Evolutionary conservation across 2,113 vertebrate species (phyloP).

Genomic region (Solea senegalensis): DNA sequence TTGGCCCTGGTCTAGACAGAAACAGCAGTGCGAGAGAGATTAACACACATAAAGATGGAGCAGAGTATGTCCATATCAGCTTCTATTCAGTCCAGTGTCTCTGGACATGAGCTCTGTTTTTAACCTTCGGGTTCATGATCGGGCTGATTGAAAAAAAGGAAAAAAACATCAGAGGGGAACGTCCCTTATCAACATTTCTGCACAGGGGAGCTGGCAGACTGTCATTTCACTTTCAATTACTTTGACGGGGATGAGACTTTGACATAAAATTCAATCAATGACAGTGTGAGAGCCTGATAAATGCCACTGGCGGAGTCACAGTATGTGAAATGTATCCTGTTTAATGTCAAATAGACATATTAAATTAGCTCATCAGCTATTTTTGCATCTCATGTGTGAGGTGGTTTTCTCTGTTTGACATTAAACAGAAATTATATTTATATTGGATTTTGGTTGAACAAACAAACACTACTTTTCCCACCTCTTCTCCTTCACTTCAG

Average conservation of each 20-base stretch:
- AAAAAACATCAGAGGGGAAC: neutral
- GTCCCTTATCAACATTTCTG: conserved; percentile 11
- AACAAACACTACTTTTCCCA: no score
- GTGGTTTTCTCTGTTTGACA: no score
- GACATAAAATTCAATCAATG: conserved; percentile 39
- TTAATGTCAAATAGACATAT: neutral
- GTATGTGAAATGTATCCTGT: conserved; percentile 8
- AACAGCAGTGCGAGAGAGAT: conserved; percentile 43
- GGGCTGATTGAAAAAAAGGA: conserved; percentile 8
- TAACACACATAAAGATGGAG: conserved; percentile 30
- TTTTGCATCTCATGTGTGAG: no score
- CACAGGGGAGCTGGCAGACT: neutral
- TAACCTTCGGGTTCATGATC: conserved; percentile 48
- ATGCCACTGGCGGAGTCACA: conserved; percentile 23
- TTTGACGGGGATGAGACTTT: conserved; percentile 33
- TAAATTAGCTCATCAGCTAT: no score
- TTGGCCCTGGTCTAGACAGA: conserved; percentile 68
- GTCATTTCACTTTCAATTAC: conserved; percentile 49
- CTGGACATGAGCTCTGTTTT: conserved; percentile 10
- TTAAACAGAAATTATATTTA: no score
- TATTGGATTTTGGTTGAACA: no score
- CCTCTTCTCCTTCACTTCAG: no score
- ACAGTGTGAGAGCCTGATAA: conserved; percentile 38
- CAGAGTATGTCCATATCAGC: conserved; percentile 31
- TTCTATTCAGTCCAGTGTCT: conserved; percentile 10